Base-by-base conservation (phyloP, 2,888 invertebrate genomes). In the Slavum lentiscoides region DNA sequence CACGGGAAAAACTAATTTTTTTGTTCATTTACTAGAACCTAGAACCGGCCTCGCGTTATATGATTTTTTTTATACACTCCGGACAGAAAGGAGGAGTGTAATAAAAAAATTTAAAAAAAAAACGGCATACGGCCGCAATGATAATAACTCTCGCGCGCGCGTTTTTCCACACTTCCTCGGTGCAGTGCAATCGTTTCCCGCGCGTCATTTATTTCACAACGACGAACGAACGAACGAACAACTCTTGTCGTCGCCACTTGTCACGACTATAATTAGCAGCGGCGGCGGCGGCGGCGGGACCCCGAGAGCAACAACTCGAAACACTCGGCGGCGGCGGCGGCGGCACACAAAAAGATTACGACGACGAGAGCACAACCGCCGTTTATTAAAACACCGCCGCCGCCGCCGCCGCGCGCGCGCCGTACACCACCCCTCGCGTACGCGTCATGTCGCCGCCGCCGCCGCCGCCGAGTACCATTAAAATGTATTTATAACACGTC, bases 261-360 rank as follows among this genome's bases (percentile, higher is more conserved):
- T 61, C 80, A 66, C 23, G 72, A 72, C 72, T 80, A 80, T 72
- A 80, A 80, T 80, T 80, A 80, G 72, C 70, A 61, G 49, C 69
- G 62, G 69, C 61, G 69, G 49, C 68, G 62, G 69, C 61, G 59
- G 62, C n/a, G 68, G 23, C 64, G 49, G 4, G 23, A 62, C 55
- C 69, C 61, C 53, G 55, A 80, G 80, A 77, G 77, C 62, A 72
- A 72, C 64, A 55, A 80, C 62, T 72, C 72, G 58, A 72, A 72
- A 62, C 70, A 68, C 67, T 76, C 75, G 75, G 70, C 64, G 8
- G 9, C 43, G 61, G 30, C 69, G 55, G 70, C 64, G 8, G 9
- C 43, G 61, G 30, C 69, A 39, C 72, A 13, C 70, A 64, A 70
- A 55, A 64, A 70, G 62, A 70, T 70, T 80, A 80, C 68, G 49